Evolutionary conservation across 2,888 invertebrate species (phyloP), one percentile per base, ranked within the genome.

Genomic region (Mesochorus sp.): DNA sequence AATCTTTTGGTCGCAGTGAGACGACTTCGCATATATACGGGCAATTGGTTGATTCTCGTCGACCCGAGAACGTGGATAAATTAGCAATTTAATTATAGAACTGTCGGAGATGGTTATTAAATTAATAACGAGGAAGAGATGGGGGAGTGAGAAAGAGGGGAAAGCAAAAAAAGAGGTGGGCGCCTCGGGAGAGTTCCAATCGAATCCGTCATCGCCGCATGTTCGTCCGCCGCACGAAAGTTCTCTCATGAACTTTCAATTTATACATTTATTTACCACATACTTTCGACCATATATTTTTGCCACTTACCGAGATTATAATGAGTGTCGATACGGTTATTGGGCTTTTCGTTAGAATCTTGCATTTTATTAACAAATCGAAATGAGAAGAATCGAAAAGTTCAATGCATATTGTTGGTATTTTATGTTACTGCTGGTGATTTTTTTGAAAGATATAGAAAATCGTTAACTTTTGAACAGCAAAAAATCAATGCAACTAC

Each of bases 21-120:
- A 42, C 24, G 31, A 19, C n/a, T n/a, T n/a, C n/a, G 47, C 4
- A 31, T n/a, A 44, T 59, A 59, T 24, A 64, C 21, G 42, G 24
- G 49, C 64, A 34, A 75, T 75, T 68, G 31, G 68, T 64, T 72
- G 71, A 28, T 71, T 61, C 71, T 72, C 79, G 67, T 67, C 67
- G 73, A 57, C 74, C 76, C 71, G 61, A 61, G 86, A 84, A 86
- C 86, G 85, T 85, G 86, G 88, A 89, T 90, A 89, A 90, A 90
- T 90, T 90, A 88, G 88, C 89, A 89, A 89, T 90, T 90, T 90
- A 90, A 90, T 90, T 89, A 89, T 88, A 87, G 89, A 89, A 89
- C 90, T 90, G 90, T 90, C 90, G 87, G 87, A 84, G 64, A 70
- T 85, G 86, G 86, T 89, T 90, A 90, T 90, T 89, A 90, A 90